Percentiles rank a stretch among this genome's conserved stretches.
These are phyloP conservation scores for Apodemus agrarius DNA, from an alignment of 2,797 vertebrate species.

Conservation along the genomic window DNA sequence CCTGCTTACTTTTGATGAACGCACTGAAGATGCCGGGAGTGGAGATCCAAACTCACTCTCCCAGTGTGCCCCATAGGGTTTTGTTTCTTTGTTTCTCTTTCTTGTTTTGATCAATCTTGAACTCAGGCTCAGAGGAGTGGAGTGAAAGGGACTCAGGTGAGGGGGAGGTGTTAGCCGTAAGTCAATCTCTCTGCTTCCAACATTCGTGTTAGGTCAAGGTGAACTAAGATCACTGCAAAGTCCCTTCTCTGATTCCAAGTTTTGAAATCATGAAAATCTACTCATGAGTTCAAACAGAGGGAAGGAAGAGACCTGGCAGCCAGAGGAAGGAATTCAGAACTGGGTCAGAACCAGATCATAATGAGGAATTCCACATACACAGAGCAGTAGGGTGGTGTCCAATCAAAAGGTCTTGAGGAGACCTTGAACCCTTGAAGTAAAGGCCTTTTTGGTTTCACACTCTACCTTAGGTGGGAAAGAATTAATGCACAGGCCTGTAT, in stretches of 20 bases:
- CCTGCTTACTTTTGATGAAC: not conserved
- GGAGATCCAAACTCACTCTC: not conserved
- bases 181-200: not conserved
- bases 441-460: not conserved
- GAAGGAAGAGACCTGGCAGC: not conserved
- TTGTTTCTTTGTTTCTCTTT: not conserved
- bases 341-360: not conserved
- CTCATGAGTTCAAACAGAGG: not conserved
- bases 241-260: not conserved
- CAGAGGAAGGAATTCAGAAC: not conserved
- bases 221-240: not conserved
- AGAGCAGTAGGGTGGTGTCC: accelerated
- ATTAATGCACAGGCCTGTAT: no score
- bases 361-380: not conserved
- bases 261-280: not conserved
- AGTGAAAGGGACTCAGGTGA: not conserved
- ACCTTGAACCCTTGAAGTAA: not conserved
- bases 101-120: not conserved
- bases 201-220: not conserved
- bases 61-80: not conserved
- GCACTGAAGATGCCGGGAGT: not conserved
- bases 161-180: not conserved
- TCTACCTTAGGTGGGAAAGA: not conserved
- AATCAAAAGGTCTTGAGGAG: not conserved
- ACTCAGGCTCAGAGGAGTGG: not conserved